phyloP scores from a whole-genome alignment of 1,140 invertebrate genomes.

The Drosophila parabipectinata region DNA sequence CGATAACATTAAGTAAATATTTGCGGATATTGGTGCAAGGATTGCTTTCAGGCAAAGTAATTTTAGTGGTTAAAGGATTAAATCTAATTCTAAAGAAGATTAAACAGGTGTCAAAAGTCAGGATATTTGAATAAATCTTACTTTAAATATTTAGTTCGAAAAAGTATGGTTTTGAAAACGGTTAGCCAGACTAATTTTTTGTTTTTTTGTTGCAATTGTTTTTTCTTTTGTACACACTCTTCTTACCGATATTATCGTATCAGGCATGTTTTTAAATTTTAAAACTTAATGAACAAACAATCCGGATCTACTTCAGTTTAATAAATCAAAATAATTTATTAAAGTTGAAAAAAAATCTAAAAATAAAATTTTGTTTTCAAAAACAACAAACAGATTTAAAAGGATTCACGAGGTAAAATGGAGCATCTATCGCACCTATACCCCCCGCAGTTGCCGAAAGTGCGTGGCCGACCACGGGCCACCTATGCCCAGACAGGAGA shows the following conservation, averaged over 20 bases:
- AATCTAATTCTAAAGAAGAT: neutral
- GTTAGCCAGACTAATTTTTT: neutral
- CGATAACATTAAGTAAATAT: constrained; percentile 11
- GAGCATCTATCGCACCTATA: constrained; percentile 31
- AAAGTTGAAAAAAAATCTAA: constrained; percentile 10
- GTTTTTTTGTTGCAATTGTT: neutral
- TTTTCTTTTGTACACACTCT: neutral
- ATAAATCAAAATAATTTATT: constrained; percentile 24
- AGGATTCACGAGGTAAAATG: constrained; percentile 4
- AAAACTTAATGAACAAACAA: constrained; percentile 2
- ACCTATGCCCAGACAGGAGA: constrained; percentile 77
- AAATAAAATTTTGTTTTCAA: constrained; percentile 12
- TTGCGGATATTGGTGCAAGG: neutral
- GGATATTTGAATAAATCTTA: neutral
- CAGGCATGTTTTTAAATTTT: constrained; percentile 4
- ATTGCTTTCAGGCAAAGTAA: neutral
- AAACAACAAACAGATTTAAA: neutral
- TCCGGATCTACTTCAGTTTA: constrained; percentile 9
- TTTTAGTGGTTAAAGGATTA: neutral
- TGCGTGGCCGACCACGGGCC: constrained; percentile 71
- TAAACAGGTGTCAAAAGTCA: neutral
- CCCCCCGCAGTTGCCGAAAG: constrained; percentile 44
- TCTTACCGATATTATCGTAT: neutral
- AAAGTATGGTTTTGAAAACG: neutral
- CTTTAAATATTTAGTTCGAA: too few relatives aligned